Conservation (phyloP, 2,888 invertebrate species). For the Criorhina ranunculi region DNA sequence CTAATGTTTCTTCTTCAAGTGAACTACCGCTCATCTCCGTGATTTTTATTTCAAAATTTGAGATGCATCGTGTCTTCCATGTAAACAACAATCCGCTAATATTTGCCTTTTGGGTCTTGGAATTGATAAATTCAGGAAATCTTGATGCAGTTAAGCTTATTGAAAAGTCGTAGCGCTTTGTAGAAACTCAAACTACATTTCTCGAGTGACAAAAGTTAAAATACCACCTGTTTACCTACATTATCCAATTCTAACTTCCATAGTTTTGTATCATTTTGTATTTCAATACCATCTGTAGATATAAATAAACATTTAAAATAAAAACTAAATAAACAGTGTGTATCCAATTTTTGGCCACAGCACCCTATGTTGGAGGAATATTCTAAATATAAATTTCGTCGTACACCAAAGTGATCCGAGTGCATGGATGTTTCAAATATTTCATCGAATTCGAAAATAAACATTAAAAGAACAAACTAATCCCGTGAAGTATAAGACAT, state of each 20-base stretch:
- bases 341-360: slow-evolving; percentile 29
- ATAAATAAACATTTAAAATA: slow-evolving; percentile 39
- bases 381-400: slow-evolving; percentile 70
- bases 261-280: slow-evolving; percentile 55
- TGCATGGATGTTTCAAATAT: slow-evolving; percentile 75
- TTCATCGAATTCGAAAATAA: slow-evolving; percentile 75
- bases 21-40: no score
- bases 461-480: slow-evolving; percentile 61
- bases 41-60: no score
- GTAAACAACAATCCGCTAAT: no score
- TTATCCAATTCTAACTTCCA: not conserved
- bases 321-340: slow-evolving; percentile 18
- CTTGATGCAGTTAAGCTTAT: no score
- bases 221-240: no score
- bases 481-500: slow-evolving; percentile 59
- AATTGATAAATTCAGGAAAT: no score
- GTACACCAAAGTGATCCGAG: slow-evolving; percentile 64
- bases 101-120: no score
- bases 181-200: no score
- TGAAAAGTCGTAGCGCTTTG: no score
- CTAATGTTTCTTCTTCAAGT: no score
- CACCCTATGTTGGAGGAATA: slow-evolving; percentile 72
- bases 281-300: slow-evolving; percentile 22
- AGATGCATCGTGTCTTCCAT: no score
- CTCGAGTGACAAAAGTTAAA: no score